Conservation (phyloP, 2,888 invertebrate genomes). For the Stegophylla sp. region DNA sequence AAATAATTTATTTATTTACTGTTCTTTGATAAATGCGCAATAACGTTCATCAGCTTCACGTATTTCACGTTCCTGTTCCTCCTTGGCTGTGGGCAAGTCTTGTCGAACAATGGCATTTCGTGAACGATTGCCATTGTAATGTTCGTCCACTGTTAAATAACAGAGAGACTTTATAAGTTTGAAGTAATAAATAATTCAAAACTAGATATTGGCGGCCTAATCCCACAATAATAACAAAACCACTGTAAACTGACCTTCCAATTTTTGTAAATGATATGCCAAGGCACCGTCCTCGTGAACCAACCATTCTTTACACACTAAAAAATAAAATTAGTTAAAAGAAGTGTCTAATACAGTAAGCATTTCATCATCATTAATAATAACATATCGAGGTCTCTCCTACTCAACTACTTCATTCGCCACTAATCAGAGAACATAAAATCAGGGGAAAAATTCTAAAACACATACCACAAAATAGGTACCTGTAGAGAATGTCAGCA, state of each 20-base stretch:
- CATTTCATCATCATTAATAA: not conserved
- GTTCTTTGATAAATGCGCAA: constrained; percentile 71
- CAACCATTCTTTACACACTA: constrained; percentile 83
- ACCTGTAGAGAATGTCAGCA: constrained; percentile 34
- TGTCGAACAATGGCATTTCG: constrained; percentile 79
- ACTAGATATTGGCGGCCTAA: not conserved
- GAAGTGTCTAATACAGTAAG: not conserved
- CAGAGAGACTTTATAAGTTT: not conserved
- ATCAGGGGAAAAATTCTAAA: constrained; percentile 5
- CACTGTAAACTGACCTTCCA: constrained; percentile 74
- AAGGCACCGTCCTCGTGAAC: constrained; percentile 84
- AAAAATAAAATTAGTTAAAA: constrained; percentile 62
- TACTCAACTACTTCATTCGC: not conserved
- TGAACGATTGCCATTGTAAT: constrained; percentile 77
- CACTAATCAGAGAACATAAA: not conserved
- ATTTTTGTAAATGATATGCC: constrained; percentile 80
- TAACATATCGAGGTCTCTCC: not conserved
- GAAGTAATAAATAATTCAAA: constrained; percentile 26
- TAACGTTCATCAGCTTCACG: constrained; percentile 71
- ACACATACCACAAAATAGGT: constrained; percentile 13
- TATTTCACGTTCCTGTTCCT: constrained; percentile 76
- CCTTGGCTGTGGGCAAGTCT: constrained; percentile 78
- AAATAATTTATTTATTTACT: constrained; percentile 69
- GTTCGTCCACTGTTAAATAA: constrained; percentile 71
- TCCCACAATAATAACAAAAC: constrained; percentile 35